Evolutionary conservation across 2,888 invertebrate species (phyloP), one percentile per base, ranked within the genome.

Genomic region (Lasioglossum morio): DNA sequence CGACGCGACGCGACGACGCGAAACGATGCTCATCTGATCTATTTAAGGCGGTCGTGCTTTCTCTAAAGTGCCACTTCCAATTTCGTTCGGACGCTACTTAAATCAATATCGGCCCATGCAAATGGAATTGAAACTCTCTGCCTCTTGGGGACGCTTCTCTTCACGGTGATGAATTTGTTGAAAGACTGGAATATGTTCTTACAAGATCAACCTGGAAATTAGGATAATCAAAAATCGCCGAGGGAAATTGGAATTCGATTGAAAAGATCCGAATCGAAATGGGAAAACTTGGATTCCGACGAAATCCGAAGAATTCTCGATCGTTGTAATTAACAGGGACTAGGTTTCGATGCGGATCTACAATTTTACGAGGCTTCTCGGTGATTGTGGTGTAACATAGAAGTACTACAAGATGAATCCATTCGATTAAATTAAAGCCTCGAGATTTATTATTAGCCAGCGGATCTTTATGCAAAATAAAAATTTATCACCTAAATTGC

Each of bases 1-100:
- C 34, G 69, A 40, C n/a, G n/a, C 40, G 40, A 40, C 43, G 43
- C 12, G 43, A 14, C 43, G 69, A 40, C 53, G 43, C 30, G 57
- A n/a, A 60, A 60, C 81, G 74, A 48, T 46, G 74, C 27, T 80
- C 43, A 48, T 74, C 82, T 69, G 80, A 82, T 82, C 80, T 80
- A 74, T 75, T 74, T 69, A 80, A 74, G 46, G 37, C 69, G n/a
- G 53, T 34, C 30, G 37, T 16, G 30, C 16, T 37, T 27, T 37
- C 30, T 23, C 16, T 19, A n/a, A 30, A 66, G 60, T 69, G 63
- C 63, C 53, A 69, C 74, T 75, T 63, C 46, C 63, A 69, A 75
- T 80, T 69, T 73, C 79, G 46, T 48, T 66, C 27, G 79, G 60
- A 48, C 37, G 69, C 66, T 46, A 46, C 75, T 79, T 74, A 69